A percentile compares a stretch with the other conserved stretches of the same genome.
phyloP scores from a whole-genome alignment of 2,113 vertebrate species.

The Heloderma charlesbogerti region DNA sequence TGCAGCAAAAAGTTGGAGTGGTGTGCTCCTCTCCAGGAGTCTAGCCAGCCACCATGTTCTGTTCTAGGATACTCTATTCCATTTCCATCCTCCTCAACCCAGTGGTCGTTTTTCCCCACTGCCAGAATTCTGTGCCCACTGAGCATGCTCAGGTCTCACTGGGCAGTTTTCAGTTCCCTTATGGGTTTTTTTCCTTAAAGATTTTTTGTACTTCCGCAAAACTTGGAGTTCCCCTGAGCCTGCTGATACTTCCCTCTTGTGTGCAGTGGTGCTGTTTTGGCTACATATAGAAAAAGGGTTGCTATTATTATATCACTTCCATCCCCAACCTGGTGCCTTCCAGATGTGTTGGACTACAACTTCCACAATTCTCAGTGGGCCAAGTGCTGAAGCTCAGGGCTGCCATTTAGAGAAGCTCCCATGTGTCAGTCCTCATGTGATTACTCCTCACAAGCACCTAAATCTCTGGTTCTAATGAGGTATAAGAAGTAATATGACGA shows the following conservation, averaged over 20 bases:
- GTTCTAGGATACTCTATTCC: background rate
- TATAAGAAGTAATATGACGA: background rate
- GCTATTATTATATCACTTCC: background rate
- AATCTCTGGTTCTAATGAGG: background rate
- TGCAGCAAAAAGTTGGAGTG: background rate
- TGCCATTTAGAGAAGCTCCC: background rate
- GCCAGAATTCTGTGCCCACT: background rate
- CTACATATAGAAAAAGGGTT: too few relatives aligned
- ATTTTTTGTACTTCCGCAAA: background rate
- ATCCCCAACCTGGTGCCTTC: too few relatives aligned
- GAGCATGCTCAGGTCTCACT: background rate
- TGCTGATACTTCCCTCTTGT: background rate
- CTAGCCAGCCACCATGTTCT: background rate
- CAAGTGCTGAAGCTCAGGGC: background rate
- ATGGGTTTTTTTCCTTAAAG: background rate
- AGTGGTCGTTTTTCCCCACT: too few relatives aligned
- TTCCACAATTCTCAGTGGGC: background rate
- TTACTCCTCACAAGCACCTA: background rate
- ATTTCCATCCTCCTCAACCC: background rate
- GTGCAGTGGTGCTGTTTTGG: background rate
- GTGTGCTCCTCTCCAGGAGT: background rate
- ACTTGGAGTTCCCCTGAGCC: background rate
- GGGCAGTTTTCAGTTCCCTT: too few relatives aligned
- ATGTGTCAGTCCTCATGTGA: background rate
- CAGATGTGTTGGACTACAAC: too few relatives aligned